These are phyloP conservation scores for Microcebus ravelobensis DNA, from an alignment of 2,113 vertebrate genomes.

Conservation along the genomic window DNA sequence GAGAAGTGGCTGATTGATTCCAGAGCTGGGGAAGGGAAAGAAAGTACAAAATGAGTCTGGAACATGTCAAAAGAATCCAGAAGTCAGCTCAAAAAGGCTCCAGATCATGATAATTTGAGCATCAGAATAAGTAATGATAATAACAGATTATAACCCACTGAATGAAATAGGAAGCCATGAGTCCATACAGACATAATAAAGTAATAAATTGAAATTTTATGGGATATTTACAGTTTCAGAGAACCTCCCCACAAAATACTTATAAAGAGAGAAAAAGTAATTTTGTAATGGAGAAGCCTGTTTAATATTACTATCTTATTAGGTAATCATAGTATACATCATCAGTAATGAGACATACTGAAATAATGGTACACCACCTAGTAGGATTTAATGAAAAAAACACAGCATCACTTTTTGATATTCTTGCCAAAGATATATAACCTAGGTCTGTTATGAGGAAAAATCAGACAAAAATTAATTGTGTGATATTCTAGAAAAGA, in stretches of 20 bases:
- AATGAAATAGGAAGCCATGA: background rate
- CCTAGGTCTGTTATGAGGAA: background rate
- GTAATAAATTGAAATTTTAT: background rate
- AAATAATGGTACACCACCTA: background rate
- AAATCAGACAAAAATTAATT: background rate
- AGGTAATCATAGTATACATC: background rate
- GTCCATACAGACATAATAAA: background rate
- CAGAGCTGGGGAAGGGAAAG: background rate
- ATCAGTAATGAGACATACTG: background rate
- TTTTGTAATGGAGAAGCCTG: background rate
- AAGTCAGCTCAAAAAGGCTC: background rate
- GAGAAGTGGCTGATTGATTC: conserved; percentile 2
- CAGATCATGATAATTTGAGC: background rate
- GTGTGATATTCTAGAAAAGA: background rate
- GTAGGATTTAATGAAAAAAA: background rate
- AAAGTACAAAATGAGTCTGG: conserved; percentile 18
- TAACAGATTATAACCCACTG: background rate
- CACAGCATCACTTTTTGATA: background rate
- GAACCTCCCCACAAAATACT: background rate
- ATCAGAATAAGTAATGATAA: background rate
- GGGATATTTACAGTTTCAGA: background rate
- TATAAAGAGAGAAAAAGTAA: background rate
- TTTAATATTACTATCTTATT: background rate
- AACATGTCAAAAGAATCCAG: background rate
- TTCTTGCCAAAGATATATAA: background rate